Conservation (phyloP, 2,888 invertebrate species). For the Myopa testacea region DNA sequence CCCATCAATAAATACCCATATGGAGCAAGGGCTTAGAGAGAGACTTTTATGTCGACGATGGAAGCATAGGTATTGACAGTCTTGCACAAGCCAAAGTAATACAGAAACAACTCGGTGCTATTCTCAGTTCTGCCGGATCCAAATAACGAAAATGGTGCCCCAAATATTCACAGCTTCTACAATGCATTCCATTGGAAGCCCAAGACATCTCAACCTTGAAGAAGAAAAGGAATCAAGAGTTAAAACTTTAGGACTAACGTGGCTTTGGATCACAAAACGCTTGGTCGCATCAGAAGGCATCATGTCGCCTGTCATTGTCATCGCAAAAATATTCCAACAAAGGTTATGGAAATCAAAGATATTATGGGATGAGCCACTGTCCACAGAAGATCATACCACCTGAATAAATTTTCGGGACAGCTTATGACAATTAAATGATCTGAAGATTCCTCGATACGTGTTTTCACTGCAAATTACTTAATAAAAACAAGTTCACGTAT, state of each 20-base stretch:
- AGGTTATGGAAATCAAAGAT: background rate
- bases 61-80: slow-evolving; percentile 31
- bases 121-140: slow-evolving; percentile 29
- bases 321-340: slow-evolving; percentile 13
- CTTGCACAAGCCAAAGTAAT: slow-evolving; percentile 19
- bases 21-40: slow-evolving; percentile 11
- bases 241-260: background rate
- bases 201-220: slow-evolving; percentile 18
- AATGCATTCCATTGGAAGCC: slow-evolving; percentile 22
- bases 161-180: slow-evolving; percentile 24
- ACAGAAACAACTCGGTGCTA: slow-evolving; percentile 26
- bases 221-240: background rate
- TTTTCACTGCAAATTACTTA: too few species aligned
- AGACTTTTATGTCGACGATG: slow-evolving; percentile 42
- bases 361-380: background rate
- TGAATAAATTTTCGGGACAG: background rate
- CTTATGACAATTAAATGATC: background rate
- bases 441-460: background rate
- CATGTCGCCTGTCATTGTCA: background rate
- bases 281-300: background rate
- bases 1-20: background rate
- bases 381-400: background rate
- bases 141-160: slow-evolving; percentile 34
- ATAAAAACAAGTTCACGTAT: too few species aligned
- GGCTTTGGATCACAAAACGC: background rate